Evolutionary conservation across 1,140 invertebrate genomes (phyloP).

Genomic region (Meloidogyne floridensis): DNA sequence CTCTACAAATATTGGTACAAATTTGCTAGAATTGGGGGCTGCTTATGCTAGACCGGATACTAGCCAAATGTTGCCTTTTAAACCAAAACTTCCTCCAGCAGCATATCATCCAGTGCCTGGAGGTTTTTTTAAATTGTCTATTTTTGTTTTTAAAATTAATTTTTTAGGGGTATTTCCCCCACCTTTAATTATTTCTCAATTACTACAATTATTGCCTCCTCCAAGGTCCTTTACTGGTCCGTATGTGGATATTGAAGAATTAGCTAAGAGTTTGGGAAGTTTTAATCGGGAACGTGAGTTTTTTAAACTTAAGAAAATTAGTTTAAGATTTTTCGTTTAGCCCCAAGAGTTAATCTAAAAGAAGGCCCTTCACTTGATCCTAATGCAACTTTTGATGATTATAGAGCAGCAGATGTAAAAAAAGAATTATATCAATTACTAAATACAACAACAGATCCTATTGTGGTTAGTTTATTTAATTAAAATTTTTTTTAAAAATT

Average conservation of each 20-base stretch:
- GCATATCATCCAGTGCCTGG: conserved; percentile 60
- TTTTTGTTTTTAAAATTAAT: background rate
- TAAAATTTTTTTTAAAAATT: conserved; percentile 2
- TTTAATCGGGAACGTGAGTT: conserved; percentile 58
- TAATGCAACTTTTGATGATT: conserved; percentile 51
- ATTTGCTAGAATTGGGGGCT: conserved; percentile 37
- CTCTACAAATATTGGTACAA: background rate
- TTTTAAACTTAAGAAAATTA: conserved; percentile 17
- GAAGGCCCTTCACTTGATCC: conserved; percentile 48
- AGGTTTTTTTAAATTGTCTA: conserved; percentile 38
- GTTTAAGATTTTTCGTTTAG: conserved; percentile 28
- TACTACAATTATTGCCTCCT: conserved; percentile 58
- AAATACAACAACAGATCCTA: conserved; percentile 61
- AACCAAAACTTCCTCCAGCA: conserved; percentile 51
- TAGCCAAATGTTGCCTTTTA: conserved; percentile 64
- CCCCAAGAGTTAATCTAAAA: conserved; percentile 44
- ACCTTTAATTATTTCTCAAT: conserved; percentile 55
- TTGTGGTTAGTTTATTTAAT: conserved; percentile 45
- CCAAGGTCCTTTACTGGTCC: conserved; percentile 58
- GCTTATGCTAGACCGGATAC: conserved; percentile 62
- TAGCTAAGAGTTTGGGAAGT: conserved; percentile 51
- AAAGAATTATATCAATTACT: conserved; percentile 63
- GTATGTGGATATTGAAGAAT: conserved; percentile 57
- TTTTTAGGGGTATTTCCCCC: conserved; percentile 56
- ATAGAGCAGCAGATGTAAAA: conserved; percentile 59